Base-by-base conservation (phyloP, 2,797 vertebrate species). In the Acanthurus lineatus region DNA sequence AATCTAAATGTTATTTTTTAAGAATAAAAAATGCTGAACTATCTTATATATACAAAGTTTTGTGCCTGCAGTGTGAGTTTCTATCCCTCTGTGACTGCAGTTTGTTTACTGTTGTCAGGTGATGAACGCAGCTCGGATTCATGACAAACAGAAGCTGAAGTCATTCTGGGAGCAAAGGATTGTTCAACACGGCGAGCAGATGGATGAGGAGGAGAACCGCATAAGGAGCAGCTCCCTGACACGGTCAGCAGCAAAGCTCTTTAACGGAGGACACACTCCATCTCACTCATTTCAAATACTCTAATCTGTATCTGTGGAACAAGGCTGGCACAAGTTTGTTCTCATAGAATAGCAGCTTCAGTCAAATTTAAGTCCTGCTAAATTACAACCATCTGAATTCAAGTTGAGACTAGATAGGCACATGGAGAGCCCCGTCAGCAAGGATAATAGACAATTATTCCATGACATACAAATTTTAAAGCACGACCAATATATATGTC, bases 111-210 rank as follows among this genome's bases (percentile, higher is more conserved):
- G 57, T 16, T 52, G 40, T 25, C 88, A 93, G 92, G 75, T 61
- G 85, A 95, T 94, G 93, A 94, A 87, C 48, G 81, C 77, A 16
- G 92, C 94, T 42, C 85, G 86, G 45, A 84, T 95, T 58, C 93
- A 94, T 11, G 93, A 95, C 86, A 94, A 94, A 69, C 78, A 89
- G 69, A 92, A 91, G 82, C 72, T 95, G 52, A 93, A 61, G 90
- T 91, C 69, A 6, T 95, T 93, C 87, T 95, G 94, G 93, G 93
- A 95, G 87, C 71, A 86, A 82, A 92, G 82, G 89, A 94, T 95
- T 53, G 35, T 89, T 19, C 78, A 84, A 57, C 93, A 95, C 75
- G 25, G 59, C 9, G 59, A 90, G 78, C 87, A 85, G 82, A 83
- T 64, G 78, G 84, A 82, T 14, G 76, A 87, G 38, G 93, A 95